Conservation (phyloP, 2,888 invertebrate species). For the Thereva unica region DNA sequence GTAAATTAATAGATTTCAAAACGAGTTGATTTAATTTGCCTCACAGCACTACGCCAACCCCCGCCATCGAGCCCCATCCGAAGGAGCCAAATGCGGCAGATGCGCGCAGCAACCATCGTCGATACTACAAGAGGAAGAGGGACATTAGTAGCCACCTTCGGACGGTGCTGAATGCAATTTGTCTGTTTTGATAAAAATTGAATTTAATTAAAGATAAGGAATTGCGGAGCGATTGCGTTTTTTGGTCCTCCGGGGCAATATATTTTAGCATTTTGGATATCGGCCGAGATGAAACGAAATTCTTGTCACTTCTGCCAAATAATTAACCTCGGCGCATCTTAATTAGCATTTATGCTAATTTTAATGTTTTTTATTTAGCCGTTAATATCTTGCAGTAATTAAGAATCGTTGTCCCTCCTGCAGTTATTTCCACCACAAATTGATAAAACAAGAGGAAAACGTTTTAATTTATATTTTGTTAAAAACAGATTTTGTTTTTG, state of each 20-base stretch:
- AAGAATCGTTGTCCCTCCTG: background rate
- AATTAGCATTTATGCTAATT: constrained; percentile 37
- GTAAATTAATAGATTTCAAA: constrained; percentile 33
- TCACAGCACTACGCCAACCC: background rate
- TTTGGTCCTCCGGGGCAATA: too few relatives aligned
- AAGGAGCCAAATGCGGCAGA: background rate
- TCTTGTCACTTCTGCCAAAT: constrained; percentile 29
- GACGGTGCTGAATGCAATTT: constrained; percentile 38
- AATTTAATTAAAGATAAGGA: constrained; percentile 28
- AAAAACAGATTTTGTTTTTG: too few relatives aligned
- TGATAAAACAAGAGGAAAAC: too few relatives aligned
- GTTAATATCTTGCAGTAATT: constrained; percentile 12
- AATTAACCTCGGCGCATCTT: constrained; percentile 33
- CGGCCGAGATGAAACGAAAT: constrained; percentile 16
- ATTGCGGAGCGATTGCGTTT: background rate
- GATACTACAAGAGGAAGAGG: background rate
- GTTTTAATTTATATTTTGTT: too few relatives aligned
- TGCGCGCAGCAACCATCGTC: background rate
- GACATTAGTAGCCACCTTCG: constrained; percentile 6
- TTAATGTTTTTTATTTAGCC: constrained; percentile 1
- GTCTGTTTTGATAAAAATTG: constrained; percentile 40
- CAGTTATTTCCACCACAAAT: too few relatives aligned
- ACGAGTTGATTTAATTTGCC: constrained; percentile 20
- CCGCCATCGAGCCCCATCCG: too few relatives aligned
- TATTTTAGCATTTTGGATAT: background rate